Base-by-base conservation (phyloP, 2,888 invertebrate species). In the Archaeoteleia sp. region DNA sequence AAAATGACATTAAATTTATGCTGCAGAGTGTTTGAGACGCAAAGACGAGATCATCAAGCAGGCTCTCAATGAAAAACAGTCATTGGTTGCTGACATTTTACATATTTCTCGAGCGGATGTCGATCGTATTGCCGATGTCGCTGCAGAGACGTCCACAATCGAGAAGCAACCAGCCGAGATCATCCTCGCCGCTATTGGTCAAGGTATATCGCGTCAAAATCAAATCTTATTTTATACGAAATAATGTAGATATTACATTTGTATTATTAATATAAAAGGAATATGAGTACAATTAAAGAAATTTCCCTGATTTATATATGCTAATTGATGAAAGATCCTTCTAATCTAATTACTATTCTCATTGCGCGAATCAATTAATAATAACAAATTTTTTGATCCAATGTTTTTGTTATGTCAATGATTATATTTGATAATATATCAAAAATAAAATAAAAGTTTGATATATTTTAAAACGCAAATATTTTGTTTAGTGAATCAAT, bases 41-140 rank as follows among this genome's bases (percentile, higher is more conserved):
- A 90, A 93, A 79, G 93, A 93, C 81, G 90, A 90, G 75, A 86
- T 90, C 71, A 91, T 94, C 66, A 89, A 90, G 67, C 88, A 89
- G 78, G 90, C 91, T 37, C 82, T 94, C 71, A 87, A 88, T 58
- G 93, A 93, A 80, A 93, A 93, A 80, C 91, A 92, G 79, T 88
- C 88, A 73, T 87, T 94, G 69, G 91, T 93, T 72, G 93, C 93
- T 68, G 92, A 93, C 82, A 89, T 94, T 81, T 88, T 93, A 78
- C 90, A 91, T 83, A 90, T 93, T 82, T 92, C 93, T 49, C 88
- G 89, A 70, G 91, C 91, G 78, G 90, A 92, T 78, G 91, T 90
- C 82, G 88, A 89, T 72, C 88, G 89, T 71, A 90, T 91, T 70
- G 90, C 90, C 48, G 92, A 92, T 70, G 89, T 91, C 83, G 91